phyloP scores from a whole-genome alignment of 2,113 vertebrate genomes.

The Poecilia latipinna region DNA sequence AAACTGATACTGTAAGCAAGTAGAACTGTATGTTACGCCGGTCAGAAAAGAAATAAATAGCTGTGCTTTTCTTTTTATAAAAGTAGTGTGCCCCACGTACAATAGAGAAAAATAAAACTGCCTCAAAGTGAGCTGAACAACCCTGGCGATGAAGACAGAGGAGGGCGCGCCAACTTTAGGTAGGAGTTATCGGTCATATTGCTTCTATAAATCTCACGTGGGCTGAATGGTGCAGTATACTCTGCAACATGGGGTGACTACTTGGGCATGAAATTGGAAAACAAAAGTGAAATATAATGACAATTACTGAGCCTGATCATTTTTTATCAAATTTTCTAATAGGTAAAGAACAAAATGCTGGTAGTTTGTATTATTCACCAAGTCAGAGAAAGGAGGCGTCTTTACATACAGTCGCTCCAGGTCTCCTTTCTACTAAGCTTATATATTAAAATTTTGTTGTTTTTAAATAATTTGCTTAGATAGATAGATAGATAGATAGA shows the following conservation, averaged over 20 bases:
- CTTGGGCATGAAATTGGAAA: slow-evolving; percentile 73
- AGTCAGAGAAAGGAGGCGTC: neutral
- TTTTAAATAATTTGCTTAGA: neutral
- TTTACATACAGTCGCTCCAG: neutral
- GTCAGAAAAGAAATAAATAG: neutral
- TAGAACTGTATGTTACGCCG: no score
- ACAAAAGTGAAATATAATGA: slow-evolving; percentile 63
- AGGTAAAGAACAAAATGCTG: slow-evolving; percentile 10
- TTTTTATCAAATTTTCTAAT: slow-evolving; percentile 31
- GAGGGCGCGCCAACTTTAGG: slow-evolving; percentile 52
- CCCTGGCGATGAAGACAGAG: slow-evolving; percentile 43
- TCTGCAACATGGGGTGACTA: slow-evolving; percentile 60
- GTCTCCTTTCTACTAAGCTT: neutral
- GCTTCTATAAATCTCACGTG: slow-evolving; percentile 65
- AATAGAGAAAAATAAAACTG: slow-evolving; percentile 39
- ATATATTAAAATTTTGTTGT: neutral
- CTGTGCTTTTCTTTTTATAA: neutral
- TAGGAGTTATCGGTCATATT: slow-evolving; percentile 66
- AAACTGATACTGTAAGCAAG: neutral
- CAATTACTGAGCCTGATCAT: slow-evolving; percentile 29
- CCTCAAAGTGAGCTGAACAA: slow-evolving; percentile 42
- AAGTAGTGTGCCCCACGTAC: slow-evolving; percentile 8
- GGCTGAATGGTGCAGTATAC: slow-evolving; percentile 61
- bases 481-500: no score
- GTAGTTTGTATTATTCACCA: neutral